Evolutionary conservation across 2,797 vertebrate species (phyloP).

Genomic region (Pseudochromis fuscus): DNA sequence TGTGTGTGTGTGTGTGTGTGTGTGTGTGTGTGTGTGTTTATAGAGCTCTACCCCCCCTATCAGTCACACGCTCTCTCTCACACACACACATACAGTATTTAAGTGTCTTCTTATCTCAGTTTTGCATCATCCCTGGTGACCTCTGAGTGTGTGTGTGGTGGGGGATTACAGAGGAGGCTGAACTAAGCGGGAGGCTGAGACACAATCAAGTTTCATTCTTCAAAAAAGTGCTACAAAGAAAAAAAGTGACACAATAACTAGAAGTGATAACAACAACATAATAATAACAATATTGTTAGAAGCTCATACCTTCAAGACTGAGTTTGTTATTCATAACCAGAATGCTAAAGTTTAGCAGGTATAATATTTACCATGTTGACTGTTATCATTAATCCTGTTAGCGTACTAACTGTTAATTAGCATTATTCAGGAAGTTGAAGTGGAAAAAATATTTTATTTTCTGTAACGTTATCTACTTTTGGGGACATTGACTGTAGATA

Average conservation of each 20-base stretch:
- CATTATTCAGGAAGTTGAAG: too few relatives aligned
- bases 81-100: slow-evolving; percentile 49
- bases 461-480: too few relatives aligned
- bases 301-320: neutral
- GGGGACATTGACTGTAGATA: too few relatives aligned
- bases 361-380: too few relatives aligned
- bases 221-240: neutral
- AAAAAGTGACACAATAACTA: neutral
- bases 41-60: neutral
- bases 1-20: slow-evolving; percentile 39
- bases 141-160: slow-evolving; percentile 35
- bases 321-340: too few relatives aligned
- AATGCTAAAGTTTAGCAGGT: too few relatives aligned
- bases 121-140: slow-evolving; percentile 73
- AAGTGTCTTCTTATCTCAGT: slow-evolving; percentile 64
- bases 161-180: slow-evolving; percentile 33
- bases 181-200: slow-evolving; percentile 19
- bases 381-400: too few relatives aligned
- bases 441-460: too few relatives aligned
- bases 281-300: neutral
- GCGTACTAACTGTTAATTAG: too few relatives aligned
- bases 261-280: too few relatives aligned
- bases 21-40: slow-evolving; percentile 6
- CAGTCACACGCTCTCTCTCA: slow-evolving; percentile 21
- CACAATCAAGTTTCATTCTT: slow-evolving; percentile 27